Percentiles rank a stretch among this genome's conserved stretches.
Conservation (phyloP, 2,797 vertebrate genomes). For the Mormyrus hasselquistii region DNA sequence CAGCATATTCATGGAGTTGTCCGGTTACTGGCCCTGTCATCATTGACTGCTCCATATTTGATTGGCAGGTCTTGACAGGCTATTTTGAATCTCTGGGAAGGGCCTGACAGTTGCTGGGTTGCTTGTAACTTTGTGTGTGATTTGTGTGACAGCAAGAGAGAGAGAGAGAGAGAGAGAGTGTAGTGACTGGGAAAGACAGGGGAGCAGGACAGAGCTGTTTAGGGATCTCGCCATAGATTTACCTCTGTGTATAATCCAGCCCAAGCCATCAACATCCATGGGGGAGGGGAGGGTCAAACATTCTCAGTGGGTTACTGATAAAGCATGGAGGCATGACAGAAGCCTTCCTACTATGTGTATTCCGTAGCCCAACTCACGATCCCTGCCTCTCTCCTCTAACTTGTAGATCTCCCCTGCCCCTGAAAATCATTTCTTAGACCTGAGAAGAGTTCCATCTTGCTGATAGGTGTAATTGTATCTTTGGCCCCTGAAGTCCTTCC, state of each 20-base stretch:
- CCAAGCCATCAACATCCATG: conserved; percentile 17
- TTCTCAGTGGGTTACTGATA: conserved; percentile 13
- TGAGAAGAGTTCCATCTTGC: neutral
- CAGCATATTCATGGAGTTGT: conserved; percentile 17
- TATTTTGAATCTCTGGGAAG: conserved; percentile 14
- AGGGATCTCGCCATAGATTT: conserved; percentile 4
- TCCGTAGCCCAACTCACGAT: neutral
- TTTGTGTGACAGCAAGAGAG: neutral
- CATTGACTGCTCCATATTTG: conserved; percentile 20
- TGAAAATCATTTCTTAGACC: neutral
- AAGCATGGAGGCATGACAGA: conserved; percentile 6
- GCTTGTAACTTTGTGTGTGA: conserved; percentile 1
- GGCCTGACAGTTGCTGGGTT: neutral
- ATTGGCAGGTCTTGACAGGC: conserved; percentile 28
- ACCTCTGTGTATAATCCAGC: conserved; percentile 38
- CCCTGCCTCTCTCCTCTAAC: neutral
- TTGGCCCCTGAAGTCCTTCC: conserved; percentile 1
- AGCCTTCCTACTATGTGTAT: neutral
- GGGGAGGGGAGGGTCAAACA: conserved; percentile 24
- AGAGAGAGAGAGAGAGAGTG: conserved; percentile 27
- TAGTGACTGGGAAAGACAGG: conserved; percentile 8
- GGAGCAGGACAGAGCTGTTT: neutral
- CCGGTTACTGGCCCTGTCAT: conserved; percentile 12
- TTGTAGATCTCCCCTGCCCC: no score
- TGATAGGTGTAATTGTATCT: conserved; percentile 3